phyloP scores from a whole-genome alignment of 2,113 vertebrate genomes.

The Oryzias celebensis region DNA sequence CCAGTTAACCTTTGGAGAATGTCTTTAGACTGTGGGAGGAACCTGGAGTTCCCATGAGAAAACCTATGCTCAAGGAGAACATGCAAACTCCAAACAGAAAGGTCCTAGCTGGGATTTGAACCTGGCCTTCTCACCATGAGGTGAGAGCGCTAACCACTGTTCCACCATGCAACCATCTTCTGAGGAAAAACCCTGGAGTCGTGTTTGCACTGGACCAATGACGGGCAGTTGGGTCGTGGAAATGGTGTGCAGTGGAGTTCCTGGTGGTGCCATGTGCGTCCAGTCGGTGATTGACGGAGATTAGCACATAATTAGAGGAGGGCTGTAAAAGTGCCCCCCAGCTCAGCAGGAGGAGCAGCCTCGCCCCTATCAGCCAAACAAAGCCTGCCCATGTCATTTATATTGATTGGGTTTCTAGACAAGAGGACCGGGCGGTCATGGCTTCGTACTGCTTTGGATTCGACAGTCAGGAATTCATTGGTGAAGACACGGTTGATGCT shows the following conservation, averaged over 20 bases:
- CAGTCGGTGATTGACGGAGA: conserved; percentile 58
- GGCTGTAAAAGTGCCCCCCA: conserved; percentile 39
- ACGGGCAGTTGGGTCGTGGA: conserved; percentile 11
- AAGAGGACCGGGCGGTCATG: conserved; percentile 10
- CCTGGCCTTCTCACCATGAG: too few relatives aligned
- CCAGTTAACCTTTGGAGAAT: too few relatives aligned
- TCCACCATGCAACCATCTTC: too few relatives aligned
- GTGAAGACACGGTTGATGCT: background rate
- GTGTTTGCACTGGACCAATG: conserved; percentile 6
- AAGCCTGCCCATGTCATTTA: conserved; percentile 39
- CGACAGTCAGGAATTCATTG: conserved; percentile 10
- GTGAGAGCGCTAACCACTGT: too few relatives aligned
- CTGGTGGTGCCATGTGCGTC: conserved; percentile 14
- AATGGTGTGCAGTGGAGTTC: conserved; percentile 43
- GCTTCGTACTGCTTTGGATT: conserved; percentile 1
- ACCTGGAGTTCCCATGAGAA: too few relatives aligned
- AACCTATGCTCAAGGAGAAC: too few relatives aligned
- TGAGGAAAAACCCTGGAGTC: too few relatives aligned
- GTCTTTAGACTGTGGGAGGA: too few relatives aligned
- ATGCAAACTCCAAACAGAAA: too few relatives aligned
- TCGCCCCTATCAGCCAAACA: conserved; percentile 40
- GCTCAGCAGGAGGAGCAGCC: conserved; percentile 50
- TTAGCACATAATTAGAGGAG: conserved; percentile 55
- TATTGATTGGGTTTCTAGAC: conserved; percentile 40
- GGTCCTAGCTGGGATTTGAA: too few relatives aligned